These are phyloP conservation scores for Corythornis madagascariensis DNA, from an alignment of 2,113 vertebrate genomes.

Conservation along the genomic window DNA sequence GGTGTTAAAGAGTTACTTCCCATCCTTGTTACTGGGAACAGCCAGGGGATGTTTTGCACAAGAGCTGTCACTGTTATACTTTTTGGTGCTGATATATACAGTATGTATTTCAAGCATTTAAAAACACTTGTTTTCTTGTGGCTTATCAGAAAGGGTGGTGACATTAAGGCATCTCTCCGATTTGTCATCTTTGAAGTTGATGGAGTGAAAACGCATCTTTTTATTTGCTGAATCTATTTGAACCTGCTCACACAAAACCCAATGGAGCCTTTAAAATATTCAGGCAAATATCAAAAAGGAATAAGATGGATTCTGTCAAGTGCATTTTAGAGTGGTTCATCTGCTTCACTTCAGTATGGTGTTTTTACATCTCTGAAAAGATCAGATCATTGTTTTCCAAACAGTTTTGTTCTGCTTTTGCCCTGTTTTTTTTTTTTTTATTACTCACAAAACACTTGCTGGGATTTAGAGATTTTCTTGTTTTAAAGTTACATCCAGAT, in stretches of 20 bases:
- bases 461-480: background rate
- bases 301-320: background rate
- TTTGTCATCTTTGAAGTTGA: background rate
- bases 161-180: background rate
- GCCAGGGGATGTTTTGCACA: background rate
- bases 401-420: background rate
- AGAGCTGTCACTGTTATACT: background rate
- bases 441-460: background rate
- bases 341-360: background rate
- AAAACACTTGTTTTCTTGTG: background rate
- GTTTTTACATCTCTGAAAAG: background rate
- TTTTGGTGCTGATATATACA: slow-evolving; percentile 9
- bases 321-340: background rate
- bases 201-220: background rate
- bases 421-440: too few species aligned
- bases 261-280: background rate
- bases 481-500: background rate
- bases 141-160: slow-evolving; percentile 6
- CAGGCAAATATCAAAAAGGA: background rate
- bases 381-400: background rate
- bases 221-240: background rate
- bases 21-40: background rate
- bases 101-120: background rate
- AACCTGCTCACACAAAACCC: background rate
- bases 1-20: background rate